phyloP scores from a whole-genome alignment of 2,113 vertebrate genomes.

The Panurus biarmicus region DNA sequence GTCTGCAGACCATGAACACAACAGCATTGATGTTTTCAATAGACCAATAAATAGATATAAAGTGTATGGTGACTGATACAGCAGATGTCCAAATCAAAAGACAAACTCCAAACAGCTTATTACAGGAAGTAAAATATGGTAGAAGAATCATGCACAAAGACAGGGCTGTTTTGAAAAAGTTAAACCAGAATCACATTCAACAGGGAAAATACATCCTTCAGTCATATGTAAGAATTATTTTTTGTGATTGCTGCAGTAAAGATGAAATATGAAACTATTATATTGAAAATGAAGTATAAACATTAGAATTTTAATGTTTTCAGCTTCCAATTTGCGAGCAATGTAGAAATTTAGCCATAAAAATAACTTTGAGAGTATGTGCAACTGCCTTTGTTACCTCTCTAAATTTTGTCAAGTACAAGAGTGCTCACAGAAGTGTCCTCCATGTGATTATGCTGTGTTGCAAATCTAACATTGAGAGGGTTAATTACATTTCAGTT shows the following conservation, averaged over 20 bases:
- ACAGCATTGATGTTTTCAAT: not conserved
- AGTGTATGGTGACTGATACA: not conserved
- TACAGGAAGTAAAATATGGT: not conserved
- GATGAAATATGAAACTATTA: not conserved
- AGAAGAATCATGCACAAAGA: not conserved
- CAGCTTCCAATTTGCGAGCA: not conserved
- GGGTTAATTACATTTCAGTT: constrained; percentile 8
- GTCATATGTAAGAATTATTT: not conserved
- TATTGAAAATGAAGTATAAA: not conserved
- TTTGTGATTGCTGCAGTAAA: not conserved
- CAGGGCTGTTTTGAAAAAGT: not conserved
- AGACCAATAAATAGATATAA: not conserved
- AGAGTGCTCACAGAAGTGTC: not conserved
- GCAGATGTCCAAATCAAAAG: not conserved
- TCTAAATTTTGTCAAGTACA: not conserved
- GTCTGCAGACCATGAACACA: not conserved
- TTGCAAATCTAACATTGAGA: not conserved
- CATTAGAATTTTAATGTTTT: not conserved
- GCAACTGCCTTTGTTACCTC: not conserved
- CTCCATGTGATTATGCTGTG: not conserved
- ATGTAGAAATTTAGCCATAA: not conserved
- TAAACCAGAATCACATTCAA: not conserved
- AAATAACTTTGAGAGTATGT: not conserved
- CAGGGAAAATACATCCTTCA: not conserved
- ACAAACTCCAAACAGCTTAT: not conserved